phyloP scores from a whole-genome alignment of 2,797 vertebrate species.

The Poeciliopsis infans region DNA sequence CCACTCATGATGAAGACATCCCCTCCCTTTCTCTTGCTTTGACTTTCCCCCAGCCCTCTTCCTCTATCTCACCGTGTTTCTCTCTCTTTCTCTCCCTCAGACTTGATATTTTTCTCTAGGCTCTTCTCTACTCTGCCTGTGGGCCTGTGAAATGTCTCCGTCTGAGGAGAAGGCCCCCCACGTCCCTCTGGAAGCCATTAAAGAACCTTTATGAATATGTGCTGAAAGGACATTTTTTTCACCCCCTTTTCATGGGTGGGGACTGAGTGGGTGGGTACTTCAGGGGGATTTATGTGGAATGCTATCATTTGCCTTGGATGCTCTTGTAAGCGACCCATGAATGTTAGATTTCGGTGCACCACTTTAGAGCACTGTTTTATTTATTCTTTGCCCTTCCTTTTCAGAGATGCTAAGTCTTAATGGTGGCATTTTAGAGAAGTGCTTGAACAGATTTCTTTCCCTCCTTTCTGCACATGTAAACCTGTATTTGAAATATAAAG shows the following conservation, averaged over 20 bases:
- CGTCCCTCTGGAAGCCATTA: constrained; percentile 84
- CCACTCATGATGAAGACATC: constrained; percentile 82
- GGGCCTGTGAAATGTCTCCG: constrained; percentile 79
- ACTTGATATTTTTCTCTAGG: constrained; percentile 72
- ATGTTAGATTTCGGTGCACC: constrained; percentile 32
- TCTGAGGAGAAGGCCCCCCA: constrained; percentile 72
- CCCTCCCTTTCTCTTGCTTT: constrained; percentile 37
- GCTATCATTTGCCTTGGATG: constrained; percentile 54
- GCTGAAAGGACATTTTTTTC: constrained; percentile 75
- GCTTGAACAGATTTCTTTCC: constrained; percentile 20
- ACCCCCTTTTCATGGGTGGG: constrained; percentile 42
- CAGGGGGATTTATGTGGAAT: constrained; percentile 53
- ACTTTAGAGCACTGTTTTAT: constrained; percentile 32
- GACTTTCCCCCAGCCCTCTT: background rate
- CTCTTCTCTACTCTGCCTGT: constrained; percentile 66
- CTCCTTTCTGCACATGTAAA: constrained; percentile 23
- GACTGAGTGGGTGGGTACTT: constrained; percentile 59
- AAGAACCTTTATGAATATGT: constrained; percentile 82
- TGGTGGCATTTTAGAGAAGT: constrained; percentile 20
- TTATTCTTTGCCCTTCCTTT: constrained; percentile 23
- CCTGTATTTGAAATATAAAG: constrained; percentile 15
- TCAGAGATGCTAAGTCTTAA: constrained; percentile 20
- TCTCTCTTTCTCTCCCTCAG: constrained; percentile 30
- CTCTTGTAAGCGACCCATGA: constrained; percentile 45
- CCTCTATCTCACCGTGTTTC: background rate